phyloP scores from a whole-genome alignment of 2,797 vertebrate species.

The Phoebastria nigripes region DNA sequence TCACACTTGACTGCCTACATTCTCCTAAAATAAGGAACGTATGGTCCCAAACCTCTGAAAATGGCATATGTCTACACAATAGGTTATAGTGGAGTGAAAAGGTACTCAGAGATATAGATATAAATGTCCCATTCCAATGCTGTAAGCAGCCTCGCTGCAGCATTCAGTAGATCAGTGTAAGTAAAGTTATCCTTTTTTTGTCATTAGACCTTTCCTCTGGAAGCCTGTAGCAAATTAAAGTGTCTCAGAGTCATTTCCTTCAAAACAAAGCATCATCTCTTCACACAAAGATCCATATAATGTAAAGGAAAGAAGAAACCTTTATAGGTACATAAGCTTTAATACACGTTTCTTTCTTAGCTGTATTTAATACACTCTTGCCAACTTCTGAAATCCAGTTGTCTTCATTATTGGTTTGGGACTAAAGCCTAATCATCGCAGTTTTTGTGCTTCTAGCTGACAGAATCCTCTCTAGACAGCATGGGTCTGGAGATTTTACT shows the following conservation, averaged over 20 bases:
- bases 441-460: not conserved
- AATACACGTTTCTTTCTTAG: not conserved
- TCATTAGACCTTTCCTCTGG: not conserved
- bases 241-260: not conserved
- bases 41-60: not conserved
- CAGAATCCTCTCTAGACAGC: not conserved
- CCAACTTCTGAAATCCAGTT: not conserved
- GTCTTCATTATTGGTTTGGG: not conserved
- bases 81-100: not conserved
- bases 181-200: not conserved
- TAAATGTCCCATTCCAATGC: not conserved
- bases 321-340: not conserved
- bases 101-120: not conserved
- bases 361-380: not conserved
- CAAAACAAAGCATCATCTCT: not conserved
- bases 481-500: not conserved
- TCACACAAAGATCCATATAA: not conserved
- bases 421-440: not conserved
- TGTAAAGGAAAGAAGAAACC: not conserved
- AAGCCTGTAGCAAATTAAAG: not conserved
- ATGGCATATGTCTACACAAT: not conserved
- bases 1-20: not conserved
- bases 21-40: not conserved
- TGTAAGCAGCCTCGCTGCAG: not conserved
- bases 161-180: fast-evolving